These are phyloP conservation scores for Epinotia demarniana DNA, from an alignment of 2,888 invertebrate genomes.

Conservation along the genomic window DNA sequence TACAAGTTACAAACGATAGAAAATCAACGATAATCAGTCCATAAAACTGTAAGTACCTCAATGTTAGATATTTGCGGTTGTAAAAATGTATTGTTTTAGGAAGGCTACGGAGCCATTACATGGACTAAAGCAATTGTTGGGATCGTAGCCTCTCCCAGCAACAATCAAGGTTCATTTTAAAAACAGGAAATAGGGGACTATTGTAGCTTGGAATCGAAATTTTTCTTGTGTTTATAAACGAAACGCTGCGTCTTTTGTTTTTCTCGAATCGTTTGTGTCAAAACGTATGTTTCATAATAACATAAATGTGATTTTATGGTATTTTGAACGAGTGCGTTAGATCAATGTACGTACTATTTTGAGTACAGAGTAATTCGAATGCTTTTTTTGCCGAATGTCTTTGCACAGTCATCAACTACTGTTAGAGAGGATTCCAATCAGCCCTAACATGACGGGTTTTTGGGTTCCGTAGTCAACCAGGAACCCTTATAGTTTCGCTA, in stretches of 20 bases:
- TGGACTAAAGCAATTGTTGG: conserved; percentile 59
- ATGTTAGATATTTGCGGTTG: conserved; percentile 77
- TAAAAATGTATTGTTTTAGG: conserved; percentile 78
- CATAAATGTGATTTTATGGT: no score
- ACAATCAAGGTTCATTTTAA: not conserved
- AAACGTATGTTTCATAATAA: not conserved
- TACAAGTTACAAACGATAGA: not conserved
- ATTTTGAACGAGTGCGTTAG: no score
- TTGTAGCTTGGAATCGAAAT: not conserved
- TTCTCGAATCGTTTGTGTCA: not conserved
- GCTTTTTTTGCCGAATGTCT: no score
- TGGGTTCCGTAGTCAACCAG: no score
- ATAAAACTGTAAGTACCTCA: conserved; percentile 71
- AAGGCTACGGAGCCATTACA: conserved; percentile 62
- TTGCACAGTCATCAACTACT: no score
- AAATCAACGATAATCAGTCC: conserved; percentile 65
- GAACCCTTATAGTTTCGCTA: no score
- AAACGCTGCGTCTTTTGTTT: not conserved
- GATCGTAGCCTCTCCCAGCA: not conserved
- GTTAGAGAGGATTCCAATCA: no score
- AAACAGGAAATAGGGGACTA: not conserved
- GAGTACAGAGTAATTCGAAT: no score
- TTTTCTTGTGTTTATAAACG: not conserved
- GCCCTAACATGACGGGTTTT: no score
- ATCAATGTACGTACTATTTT: no score